Base-by-base conservation (phyloP, 1,140 invertebrate species). In the Heliconius melpomene region DNA sequence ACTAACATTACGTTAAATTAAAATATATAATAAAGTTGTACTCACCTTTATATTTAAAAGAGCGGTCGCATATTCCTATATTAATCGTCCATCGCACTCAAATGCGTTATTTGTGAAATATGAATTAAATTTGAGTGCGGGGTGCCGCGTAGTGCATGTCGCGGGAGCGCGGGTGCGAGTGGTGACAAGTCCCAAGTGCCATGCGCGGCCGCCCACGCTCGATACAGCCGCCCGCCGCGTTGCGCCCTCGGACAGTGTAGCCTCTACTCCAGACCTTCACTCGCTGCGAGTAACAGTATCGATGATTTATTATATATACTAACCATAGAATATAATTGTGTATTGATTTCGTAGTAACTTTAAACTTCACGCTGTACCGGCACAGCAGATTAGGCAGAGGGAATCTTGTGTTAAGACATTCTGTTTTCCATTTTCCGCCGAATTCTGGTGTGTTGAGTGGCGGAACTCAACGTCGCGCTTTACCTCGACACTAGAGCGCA, bases 181-280 rank as follows among this genome's bases (percentile, higher is more conserved):
- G 72, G 72, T 77, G 79, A 57, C 54, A 57, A 57, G 40, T 46
- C 40, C 8, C 52, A 54, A 57, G 79, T 81, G 85, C 77, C 89
- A 90, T 93, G 90, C 90, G 91, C 92, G 89, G 76, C 86, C 91
- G 90, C 91, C 92, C 92, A 93, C 92, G 92, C 82, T 93, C 92
- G 89, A 93, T 94, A 93, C 79, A 72, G 77, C 83, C 87, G 84
- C 86, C 86, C 85, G 84, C 84, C 80, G 82, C 87, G 57, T 74
- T 79, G 80, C 84, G 84, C 60, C 60, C 60, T 66, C 60, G 26
- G 26, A 66, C 60, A 66, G 60, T 26, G 60, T 66, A 66, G 60
- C 60, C 60, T 29, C 60, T 66, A 66, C 60, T 13, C 26, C 26
- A 66, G 60, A 66, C 60, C 60, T 66, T 66, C 60, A 66, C 13